phyloP scores from a whole-genome alignment of 2,888 invertebrate species.

The Vanessa cardui region DNA sequence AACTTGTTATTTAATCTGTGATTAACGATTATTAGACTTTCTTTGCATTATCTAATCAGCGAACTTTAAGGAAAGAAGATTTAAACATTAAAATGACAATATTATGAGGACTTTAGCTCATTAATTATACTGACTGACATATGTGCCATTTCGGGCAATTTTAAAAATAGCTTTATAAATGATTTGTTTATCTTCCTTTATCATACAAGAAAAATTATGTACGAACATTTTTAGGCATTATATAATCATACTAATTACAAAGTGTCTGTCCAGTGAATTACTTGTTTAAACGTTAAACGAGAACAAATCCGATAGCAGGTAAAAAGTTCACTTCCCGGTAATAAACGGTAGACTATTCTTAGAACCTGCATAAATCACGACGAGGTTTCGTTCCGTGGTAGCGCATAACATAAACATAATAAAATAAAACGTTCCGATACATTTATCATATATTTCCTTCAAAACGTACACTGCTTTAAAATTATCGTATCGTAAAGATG shows the following conservation, averaged over 20 bases:
- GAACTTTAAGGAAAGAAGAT: too few relatives aligned
- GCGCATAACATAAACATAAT: background rate
- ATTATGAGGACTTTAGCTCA: too few relatives aligned
- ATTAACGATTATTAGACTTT: background rate
- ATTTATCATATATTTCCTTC: too few relatives aligned
- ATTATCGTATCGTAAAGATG: too few relatives aligned
- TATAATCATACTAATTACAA: background rate
- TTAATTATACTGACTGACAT: too few relatives aligned
- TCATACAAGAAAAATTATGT: background rate
- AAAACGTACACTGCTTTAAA: too few relatives aligned
- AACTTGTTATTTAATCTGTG: background rate
- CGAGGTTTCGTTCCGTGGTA: background rate
- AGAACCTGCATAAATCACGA: background rate
- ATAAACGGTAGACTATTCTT: background rate
- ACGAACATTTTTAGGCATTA: background rate
- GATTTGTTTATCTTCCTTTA: too few relatives aligned
- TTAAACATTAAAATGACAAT: too few relatives aligned
- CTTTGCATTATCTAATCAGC: background rate
- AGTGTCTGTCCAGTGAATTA: background rate
- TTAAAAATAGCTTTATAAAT: too few relatives aligned
- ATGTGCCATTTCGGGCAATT: too few relatives aligned
- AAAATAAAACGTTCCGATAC: too few relatives aligned
- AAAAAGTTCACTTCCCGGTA: slow-evolving; percentile 6
- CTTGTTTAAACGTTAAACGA: background rate
- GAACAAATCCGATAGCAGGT: background rate